Evolutionary conservation across 2,113 vertebrate species (phyloP).

Genomic region (Campylorhamphus procurvoides): DNA sequence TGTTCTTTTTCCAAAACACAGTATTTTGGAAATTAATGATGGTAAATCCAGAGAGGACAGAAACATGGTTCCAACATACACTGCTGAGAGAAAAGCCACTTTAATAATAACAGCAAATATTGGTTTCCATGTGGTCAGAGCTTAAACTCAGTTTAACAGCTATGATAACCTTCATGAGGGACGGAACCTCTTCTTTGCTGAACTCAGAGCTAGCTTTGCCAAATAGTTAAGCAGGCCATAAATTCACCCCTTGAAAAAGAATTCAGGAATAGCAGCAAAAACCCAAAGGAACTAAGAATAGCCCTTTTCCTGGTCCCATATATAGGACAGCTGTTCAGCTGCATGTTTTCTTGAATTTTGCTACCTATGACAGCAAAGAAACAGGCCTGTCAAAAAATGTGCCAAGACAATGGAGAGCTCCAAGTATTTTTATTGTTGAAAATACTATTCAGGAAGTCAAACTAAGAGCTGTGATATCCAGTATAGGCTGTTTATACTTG

Average conservation of each 20-base stretch:
- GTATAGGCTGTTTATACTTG: not conserved
- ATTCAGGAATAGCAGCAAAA: not conserved
- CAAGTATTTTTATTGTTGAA: not conserved
- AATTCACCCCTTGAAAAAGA: not conserved
- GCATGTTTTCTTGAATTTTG: not conserved
- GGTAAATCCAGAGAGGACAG: conserved; percentile 11
- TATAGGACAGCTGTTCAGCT: not conserved
- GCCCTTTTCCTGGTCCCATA: not conserved
- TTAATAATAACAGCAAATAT: not conserved
- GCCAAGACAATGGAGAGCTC: not conserved
- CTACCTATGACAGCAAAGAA: conserved; percentile 22
- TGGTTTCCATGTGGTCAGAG: not conserved
- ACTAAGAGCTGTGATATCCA: not conserved
- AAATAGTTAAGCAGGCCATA: not conserved
- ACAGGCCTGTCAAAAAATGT: not conserved
- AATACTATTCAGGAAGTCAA: conserved; percentile 1
- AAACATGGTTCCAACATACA: not conserved
- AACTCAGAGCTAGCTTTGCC: not conserved
- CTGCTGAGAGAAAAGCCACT: conserved; percentile 19
- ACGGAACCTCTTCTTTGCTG: not conserved
- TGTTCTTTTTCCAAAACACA: conserved; percentile 18
- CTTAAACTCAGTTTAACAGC: conserved; percentile 19
- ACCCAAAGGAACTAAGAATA: not conserved
- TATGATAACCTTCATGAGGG: not conserved
- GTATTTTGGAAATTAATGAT: not conserved